A percentile compares a stretch with the other conserved stretches of the same genome.
phyloP scores from a whole-genome alignment of 2,888 invertebrate genomes.

The Drosophila maculinotata region DNA sequence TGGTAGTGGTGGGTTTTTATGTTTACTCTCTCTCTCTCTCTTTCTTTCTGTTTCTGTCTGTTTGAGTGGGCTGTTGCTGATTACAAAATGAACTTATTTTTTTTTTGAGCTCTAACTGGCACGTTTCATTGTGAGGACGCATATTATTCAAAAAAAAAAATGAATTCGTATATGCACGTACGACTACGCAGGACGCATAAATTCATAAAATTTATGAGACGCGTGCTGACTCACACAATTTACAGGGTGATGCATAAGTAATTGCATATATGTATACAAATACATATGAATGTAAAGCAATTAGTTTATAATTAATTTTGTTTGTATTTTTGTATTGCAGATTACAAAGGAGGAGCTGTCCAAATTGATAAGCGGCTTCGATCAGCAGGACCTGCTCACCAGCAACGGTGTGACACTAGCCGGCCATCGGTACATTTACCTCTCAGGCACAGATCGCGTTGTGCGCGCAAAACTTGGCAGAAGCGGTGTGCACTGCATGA shows the following conservation, averaged over 20 bases:
- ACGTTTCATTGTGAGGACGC: slow-evolving; percentile 37
- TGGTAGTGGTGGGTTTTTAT: slow-evolving; percentile 44
- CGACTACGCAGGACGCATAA: slow-evolving; percentile 40
- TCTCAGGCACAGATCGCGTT: slow-evolving; percentile 96
- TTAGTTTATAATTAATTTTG: slow-evolving; percentile 7
- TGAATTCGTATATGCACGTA: slow-evolving; percentile 27
- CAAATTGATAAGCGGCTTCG: slow-evolving; percentile 95
- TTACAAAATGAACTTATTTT: slow-evolving; percentile 47
- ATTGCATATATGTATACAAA: too few relatives aligned
- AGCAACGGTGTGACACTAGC: slow-evolving; percentile 96
- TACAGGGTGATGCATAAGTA: slow-evolving; percentile 10
- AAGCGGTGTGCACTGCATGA: slow-evolving; percentile 98
- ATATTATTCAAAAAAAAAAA: slow-evolving; percentile 31
- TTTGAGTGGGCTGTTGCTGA: slow-evolving; percentile 36
- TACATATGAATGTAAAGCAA: background rate
- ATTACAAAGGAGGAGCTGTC: slow-evolving; percentile 96
- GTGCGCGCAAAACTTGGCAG: slow-evolving; percentile 97
- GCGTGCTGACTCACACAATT: slow-evolving; percentile 53
- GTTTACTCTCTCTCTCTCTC: slow-evolving; percentile 36
- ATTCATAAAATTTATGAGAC: slow-evolving; percentile 55
- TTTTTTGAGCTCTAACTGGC: background rate
- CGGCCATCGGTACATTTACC: slow-evolving; percentile 96
- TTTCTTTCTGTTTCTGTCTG: slow-evolving; percentile 1
- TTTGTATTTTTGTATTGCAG: slow-evolving; percentile 85
- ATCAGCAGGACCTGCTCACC: slow-evolving; percentile 94